phyloP scores from a whole-genome alignment of 2,888 invertebrate species.

The Sisyra nigra region DNA sequence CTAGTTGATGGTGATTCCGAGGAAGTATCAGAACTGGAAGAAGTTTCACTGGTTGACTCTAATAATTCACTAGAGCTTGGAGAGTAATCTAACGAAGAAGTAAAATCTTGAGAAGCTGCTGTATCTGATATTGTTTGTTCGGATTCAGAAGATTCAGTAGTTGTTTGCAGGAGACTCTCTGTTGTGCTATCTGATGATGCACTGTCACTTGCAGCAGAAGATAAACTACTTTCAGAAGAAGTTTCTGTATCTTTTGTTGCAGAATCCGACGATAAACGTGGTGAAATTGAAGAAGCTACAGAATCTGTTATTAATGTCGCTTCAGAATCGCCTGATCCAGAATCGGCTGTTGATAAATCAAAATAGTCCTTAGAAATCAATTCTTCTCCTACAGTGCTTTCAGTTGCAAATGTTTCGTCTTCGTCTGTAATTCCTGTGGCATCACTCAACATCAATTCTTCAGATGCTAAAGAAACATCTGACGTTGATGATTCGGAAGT shows the following conservation, averaged over 20 bases:
- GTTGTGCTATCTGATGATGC: not conserved
- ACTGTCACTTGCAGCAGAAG: not conserved
- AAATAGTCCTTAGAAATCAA: not conserved
- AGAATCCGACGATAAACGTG: not conserved
- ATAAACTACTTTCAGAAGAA: not conserved
- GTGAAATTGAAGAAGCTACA: not conserved
- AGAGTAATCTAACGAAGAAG: no score
- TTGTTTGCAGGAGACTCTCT: not conserved
- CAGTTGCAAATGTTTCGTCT: slow-evolving; percentile 14
- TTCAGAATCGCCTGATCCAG: slow-evolving; percentile 18
- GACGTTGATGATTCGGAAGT: slow-evolving; percentile 10
- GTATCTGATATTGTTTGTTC: not conserved
- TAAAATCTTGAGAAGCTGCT: not conserved
- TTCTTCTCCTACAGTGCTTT: slow-evolving; percentile 3
- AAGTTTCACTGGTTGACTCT: slow-evolving; percentile 3
- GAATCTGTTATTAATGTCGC: not conserved
- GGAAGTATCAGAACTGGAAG: not conserved
- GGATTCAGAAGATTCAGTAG: slow-evolving; percentile 11
- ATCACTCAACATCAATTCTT: slow-evolving; percentile 35
- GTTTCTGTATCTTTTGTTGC: not conserved
- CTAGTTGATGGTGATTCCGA: not conserved
- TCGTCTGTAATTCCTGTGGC: slow-evolving; percentile 21
- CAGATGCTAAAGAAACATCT: slow-evolving; percentile 24
- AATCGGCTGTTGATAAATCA: slow-evolving; percentile 5
- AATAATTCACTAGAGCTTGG: not conserved